These are phyloP conservation scores for Hyperoplus lanceolatus DNA, from an alignment of 2,797 vertebrate genomes.

Conservation along the genomic window DNA sequence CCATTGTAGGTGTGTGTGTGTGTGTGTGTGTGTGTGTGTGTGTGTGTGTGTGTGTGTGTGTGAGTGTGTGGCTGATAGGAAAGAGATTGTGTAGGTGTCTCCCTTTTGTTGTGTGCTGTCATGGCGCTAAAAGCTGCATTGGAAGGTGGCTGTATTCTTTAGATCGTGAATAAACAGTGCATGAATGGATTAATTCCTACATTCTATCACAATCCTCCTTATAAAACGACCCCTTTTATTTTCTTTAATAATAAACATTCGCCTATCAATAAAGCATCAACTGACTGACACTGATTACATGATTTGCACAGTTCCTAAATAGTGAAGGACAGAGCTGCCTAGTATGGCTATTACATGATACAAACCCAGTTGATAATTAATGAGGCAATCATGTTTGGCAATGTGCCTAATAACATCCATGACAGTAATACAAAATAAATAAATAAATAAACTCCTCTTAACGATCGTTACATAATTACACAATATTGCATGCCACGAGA, in stretches of 20 bases:
- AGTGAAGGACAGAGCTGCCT: conserved; percentile 8
- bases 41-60: not conserved
- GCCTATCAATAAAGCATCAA: not conserved
- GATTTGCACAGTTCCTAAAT: conserved; percentile 13
- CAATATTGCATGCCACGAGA: conserved; percentile 33
- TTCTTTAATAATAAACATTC: not conserved
- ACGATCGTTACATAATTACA: conserved; percentile 48
- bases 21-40: not conserved
- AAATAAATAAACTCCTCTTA: no score
- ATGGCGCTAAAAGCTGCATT: not conserved
- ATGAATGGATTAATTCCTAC: not conserved
- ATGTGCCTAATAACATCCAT: conserved; percentile 35
- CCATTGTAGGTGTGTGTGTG: conserved; percentile 14
- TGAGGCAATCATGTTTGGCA: conserved; percentile 54
- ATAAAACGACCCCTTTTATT: not conserved
- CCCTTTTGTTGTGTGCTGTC: conserved; percentile 1
- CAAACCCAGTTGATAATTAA: conserved; percentile 48
- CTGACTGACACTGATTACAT: not conserved
- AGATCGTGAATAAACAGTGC: not conserved
- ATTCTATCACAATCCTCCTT: not conserved
- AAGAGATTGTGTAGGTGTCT: no score
- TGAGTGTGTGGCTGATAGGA: not conserved
- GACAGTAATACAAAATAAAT: conserved; percentile 52
- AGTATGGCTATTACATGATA: conserved; percentile 27
- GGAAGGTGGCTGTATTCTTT: not conserved